Conservation (phyloP, 2,888 invertebrate species). For the Pseudococcus longispinus region DNA sequence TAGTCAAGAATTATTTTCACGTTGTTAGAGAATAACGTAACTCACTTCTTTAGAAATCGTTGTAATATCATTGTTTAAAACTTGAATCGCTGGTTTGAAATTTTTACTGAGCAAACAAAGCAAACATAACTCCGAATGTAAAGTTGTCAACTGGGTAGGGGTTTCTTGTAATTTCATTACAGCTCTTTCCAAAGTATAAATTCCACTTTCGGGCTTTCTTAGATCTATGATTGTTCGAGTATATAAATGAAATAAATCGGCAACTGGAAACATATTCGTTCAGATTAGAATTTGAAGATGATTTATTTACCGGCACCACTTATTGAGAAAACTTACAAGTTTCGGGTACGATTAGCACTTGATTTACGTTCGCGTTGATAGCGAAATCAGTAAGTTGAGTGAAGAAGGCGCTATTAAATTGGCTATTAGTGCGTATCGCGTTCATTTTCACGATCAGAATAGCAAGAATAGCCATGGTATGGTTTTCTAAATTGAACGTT, state of each 20-base stretch:
- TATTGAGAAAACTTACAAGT: constrained; percentile 71
- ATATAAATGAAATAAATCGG: constrained; percentile 85
- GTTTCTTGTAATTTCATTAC: constrained; percentile 86
- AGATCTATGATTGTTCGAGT: constrained; percentile 71
- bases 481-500: constrained; percentile 88
- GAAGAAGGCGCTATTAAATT: constrained; percentile 66
- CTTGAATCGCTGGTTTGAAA: constrained; percentile 87
- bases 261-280: constrained; percentile 69
- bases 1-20: background rate
- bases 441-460: constrained; percentile 79
- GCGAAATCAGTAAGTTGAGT: constrained; percentile 87
- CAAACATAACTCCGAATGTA: constrained; percentile 93
- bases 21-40: background rate
- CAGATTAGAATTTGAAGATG: background rate
- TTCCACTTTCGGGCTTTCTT: constrained; percentile 82
- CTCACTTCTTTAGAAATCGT: constrained; percentile 85
- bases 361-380: constrained; percentile 84
- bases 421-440: background rate
- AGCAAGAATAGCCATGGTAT: constrained; percentile 86
- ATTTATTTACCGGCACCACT: background rate
- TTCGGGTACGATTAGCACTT: constrained; percentile 85
- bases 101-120: constrained; percentile 89
- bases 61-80: constrained; percentile 88
- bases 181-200: constrained; percentile 80
- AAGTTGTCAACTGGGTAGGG: constrained; percentile 89